phyloP scores from a whole-genome alignment of 2,888 invertebrate genomes.

The Autographa gamma region DNA sequence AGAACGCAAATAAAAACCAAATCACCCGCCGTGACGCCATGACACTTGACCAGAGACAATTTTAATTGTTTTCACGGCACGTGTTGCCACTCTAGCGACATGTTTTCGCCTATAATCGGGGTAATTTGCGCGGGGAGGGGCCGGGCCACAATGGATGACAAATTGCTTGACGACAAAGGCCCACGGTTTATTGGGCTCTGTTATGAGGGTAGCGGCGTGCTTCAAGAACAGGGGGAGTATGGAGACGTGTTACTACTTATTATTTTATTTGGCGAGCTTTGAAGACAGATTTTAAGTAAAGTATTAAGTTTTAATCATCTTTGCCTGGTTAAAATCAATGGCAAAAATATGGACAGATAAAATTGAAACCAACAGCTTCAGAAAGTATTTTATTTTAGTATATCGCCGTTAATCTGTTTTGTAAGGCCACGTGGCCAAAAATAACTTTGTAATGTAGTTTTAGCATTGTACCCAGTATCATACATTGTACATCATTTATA shows the following conservation, averaged over 20 bases:
- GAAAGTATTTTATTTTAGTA: too few relatives aligned
- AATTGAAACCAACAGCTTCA: too few relatives aligned
- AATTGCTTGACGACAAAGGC: conserved; percentile 85
- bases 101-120: conserved; percentile 67
- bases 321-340: too few relatives aligned
- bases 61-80: conserved; percentile 84
- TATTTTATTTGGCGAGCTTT: neutral
- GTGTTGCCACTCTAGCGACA: conserved; percentile 81
- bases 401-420: too few relatives aligned
- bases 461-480: too few relatives aligned
- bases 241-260: conserved; percentile 23
- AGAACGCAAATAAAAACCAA: conserved; percentile 37
- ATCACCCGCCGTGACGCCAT: conserved; percentile 47
- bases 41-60: conserved; percentile 71
- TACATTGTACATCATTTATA: too few relatives aligned
- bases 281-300: too few relatives aligned
- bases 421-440: too few relatives aligned
- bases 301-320: too few relatives aligned
- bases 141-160: conserved; percentile 83
- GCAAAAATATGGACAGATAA: too few relatives aligned
- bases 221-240: conserved; percentile 66
- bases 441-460: too few relatives aligned
- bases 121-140: conserved; percentile 46
- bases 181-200: conserved; percentile 85
- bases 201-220: conserved; percentile 84